Evolutionary conservation across 2,113 vertebrate species (phyloP), one percentile per base, ranked within the genome.

Genomic region (Zosterops hypoxanthus): DNA sequence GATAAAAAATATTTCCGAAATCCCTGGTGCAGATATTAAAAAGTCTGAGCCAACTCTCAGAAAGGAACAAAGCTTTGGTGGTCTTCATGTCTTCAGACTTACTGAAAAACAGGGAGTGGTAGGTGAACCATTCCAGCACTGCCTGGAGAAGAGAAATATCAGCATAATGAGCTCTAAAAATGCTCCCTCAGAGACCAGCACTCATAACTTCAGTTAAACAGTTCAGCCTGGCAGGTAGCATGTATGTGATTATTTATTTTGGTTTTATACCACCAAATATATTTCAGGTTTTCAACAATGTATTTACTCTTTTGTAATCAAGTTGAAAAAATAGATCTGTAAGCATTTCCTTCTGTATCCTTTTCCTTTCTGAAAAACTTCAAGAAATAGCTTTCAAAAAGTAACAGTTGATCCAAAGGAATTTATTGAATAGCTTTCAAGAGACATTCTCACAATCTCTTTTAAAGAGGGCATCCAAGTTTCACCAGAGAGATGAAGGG

Each of bases 31-130:
- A 89, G 94, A 71, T 49, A 73, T 71, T 60, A 70, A 33, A 10
- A 60, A 81, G 57, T 31, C 57, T 57, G 39, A 90, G 82, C 61
- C 82, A 97, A 2, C 49, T 90, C 65, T 82, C 69, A 93, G 61
- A 78, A 84, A 86, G 49, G 64, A 90, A 71, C 55, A 92, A 90
- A 96, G 53, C 80, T 72, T 73, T 92, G 92, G 91, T 96, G 95
- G 94, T 96, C 95, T 90, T 91, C 65, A 75, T 82, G 39, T 39
- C 61, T 94, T 83, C 39, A 78, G 69, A 78, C 20, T 76, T 57
- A 86, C 36, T 87, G 55, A 85, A 86, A 96, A 90, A 42, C 75
- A 94, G 73, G 94, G 94, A 93, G 90, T 68, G 87, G 91, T 52
- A 90, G 53, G 49, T 66, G 64, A 90, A 66, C 49, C 86, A 91